Evolutionary conservation across 2,797 vertebrate genomes (phyloP).

Genomic region (Melopsittacus undulatus): DNA sequence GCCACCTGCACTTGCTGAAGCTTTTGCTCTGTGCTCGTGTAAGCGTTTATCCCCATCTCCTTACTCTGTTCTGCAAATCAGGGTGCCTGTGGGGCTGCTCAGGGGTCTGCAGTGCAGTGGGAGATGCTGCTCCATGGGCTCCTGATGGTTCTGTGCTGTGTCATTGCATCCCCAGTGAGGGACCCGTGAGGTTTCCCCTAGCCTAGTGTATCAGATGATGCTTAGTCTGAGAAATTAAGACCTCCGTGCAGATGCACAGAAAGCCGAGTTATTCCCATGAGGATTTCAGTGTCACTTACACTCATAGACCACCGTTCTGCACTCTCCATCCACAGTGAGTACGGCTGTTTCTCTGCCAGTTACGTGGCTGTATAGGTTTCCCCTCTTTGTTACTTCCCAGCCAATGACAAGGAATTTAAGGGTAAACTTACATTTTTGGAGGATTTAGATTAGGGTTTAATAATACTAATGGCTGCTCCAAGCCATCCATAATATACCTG

Average conservation of each 20-base stretch:
- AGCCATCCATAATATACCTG: not conserved
- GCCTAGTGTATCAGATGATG: not conserved
- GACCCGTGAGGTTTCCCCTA: not conserved
- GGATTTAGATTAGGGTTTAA: not conserved
- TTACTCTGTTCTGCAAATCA: not conserved
- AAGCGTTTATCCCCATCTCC: not conserved
- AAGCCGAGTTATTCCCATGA: not conserved
- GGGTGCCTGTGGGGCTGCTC: not conserved
- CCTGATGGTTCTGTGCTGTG: fast-evolving
- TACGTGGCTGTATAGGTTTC: fast-evolving
- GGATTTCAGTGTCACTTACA: not conserved
- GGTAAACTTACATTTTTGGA: not conserved
- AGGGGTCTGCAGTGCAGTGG: fast-evolving
- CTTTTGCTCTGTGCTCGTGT: not conserved
- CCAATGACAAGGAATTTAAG: not conserved
- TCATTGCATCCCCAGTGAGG: not conserved
- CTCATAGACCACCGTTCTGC: not conserved
- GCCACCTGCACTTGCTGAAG: not conserved
- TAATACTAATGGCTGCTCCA: not conserved
- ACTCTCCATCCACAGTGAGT: fast-evolving
- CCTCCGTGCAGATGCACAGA: not conserved
- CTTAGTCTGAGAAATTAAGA: not conserved
- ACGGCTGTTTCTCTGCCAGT: fast-evolving
- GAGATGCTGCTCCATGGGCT: not conserved
- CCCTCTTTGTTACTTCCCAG: not conserved